phyloP scores from a whole-genome alignment of 2,888 invertebrate genomes.

The Cynaeus angustus region DNA sequence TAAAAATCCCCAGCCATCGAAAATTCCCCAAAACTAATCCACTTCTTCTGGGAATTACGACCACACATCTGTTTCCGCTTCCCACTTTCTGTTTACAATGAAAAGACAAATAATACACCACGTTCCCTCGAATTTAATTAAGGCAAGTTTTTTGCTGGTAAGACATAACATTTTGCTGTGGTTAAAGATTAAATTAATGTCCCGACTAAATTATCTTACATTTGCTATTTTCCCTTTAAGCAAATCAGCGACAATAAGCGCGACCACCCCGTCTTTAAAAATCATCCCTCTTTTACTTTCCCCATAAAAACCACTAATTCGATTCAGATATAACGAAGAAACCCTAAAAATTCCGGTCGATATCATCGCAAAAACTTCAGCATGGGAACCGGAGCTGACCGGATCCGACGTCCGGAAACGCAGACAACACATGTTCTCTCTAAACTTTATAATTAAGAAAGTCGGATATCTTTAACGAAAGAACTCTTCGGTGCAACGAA shows the following conservation, averaged over 20 bases:
- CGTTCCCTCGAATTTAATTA: not conserved
- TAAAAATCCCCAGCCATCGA: too few relatives aligned
- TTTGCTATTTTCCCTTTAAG: too few relatives aligned
- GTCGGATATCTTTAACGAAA: constrained; percentile 45
- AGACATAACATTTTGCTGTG: not conserved
- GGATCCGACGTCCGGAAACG: constrained; percentile 38
- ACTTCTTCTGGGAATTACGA: not conserved
- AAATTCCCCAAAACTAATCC: too few relatives aligned
- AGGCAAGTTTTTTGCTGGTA: not conserved
- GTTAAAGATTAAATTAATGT: not conserved
- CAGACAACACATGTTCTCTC: constrained; percentile 48
- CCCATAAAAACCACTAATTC: not conserved
- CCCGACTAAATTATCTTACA: not conserved
- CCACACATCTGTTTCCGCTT: not conserved
- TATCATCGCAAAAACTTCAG: constrained; percentile 22
- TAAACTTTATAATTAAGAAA: constrained; percentile 50
- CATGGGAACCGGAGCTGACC: constrained; percentile 31
- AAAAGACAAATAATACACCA: not conserved
- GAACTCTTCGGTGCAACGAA: constrained; percentile 31
- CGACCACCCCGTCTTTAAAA: too few relatives aligned
- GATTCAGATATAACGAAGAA: not conserved
- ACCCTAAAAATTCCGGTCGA: constrained; percentile 15
- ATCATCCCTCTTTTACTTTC: too few relatives aligned
- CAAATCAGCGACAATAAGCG: too few relatives aligned
- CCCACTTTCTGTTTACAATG: not conserved